Evolutionary conservation across 2,888 invertebrate genomes (phyloP).

Genomic region (Beris chalybata): DNA sequence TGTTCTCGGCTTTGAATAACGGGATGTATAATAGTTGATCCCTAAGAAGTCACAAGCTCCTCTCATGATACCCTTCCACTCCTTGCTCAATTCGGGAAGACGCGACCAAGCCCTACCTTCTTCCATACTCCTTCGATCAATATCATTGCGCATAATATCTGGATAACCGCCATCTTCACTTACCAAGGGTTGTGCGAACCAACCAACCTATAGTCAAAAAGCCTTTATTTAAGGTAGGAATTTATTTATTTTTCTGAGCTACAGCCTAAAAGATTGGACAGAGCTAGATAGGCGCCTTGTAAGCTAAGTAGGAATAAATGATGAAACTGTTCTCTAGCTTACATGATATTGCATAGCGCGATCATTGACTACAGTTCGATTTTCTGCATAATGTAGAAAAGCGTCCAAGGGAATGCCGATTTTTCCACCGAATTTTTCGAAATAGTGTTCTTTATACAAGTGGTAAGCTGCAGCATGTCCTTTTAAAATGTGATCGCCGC

Average conservation of each 20-base stretch:
- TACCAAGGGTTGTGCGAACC: slow-evolving; percentile 51
- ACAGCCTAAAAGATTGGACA: too few species aligned
- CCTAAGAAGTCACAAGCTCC: slow-evolving; percentile 48
- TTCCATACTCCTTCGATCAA: slow-evolving; percentile 46
- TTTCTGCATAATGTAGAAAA: slow-evolving; percentile 41
- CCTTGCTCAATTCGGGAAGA: slow-evolving; percentile 40
- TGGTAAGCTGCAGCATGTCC: slow-evolving; percentile 61
- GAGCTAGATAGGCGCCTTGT: background rate
- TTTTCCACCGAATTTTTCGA: slow-evolving; percentile 47
- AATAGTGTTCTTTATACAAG: slow-evolving; percentile 55
- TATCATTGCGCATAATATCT: slow-evolving; percentile 45
- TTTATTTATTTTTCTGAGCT: too few species aligned
- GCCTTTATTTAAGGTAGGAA: slow-evolving; percentile 37
- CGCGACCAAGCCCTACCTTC: slow-evolving; percentile 49
- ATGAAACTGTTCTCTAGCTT: slow-evolving; percentile 8
- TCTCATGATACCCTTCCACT: slow-evolving; percentile 42
- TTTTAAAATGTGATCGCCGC: slow-evolving; percentile 57
- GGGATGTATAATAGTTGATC: slow-evolving; percentile 48
- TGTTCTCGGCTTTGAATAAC: slow-evolving; percentile 40
- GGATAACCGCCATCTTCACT: slow-evolving; percentile 49
- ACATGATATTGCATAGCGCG: slow-evolving; percentile 47
- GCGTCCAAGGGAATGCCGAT: slow-evolving; percentile 47
- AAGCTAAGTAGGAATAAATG: background rate
- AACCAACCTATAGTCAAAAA: slow-evolving; percentile 46
- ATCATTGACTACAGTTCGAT: slow-evolving; percentile 41